These are phyloP conservation scores for Metaphire vulgaris DNA, from an alignment of 1,140 invertebrate species.

Conservation along the genomic window DNA sequence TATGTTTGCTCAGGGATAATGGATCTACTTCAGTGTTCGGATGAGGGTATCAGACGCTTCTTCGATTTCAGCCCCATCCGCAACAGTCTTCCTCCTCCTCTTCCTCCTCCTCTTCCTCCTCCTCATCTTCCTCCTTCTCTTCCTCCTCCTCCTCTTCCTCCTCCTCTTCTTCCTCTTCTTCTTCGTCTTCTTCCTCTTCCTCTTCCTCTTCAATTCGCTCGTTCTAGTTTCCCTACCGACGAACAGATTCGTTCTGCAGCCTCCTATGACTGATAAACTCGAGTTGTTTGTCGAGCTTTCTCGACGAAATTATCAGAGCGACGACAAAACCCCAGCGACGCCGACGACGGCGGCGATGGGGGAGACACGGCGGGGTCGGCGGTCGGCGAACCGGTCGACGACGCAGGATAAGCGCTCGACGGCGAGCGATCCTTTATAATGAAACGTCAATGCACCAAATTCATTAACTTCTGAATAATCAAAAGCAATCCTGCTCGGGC, in stretches of 20 bases:
- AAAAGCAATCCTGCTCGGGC: no score
- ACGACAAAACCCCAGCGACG: no score
- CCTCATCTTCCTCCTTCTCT: not conserved
- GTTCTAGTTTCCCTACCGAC: no score
- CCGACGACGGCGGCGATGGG: no score
- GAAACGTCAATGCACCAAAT: no score
- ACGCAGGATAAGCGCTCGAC: not conserved
- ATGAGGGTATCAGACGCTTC: not conserved
- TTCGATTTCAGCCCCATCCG: not conserved
- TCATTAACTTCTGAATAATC: no score
- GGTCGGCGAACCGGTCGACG: not conserved
- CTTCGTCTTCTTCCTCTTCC: not conserved
- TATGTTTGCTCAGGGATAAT: not conserved
- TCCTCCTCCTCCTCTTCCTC: not conserved
- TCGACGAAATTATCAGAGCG: conserved; percentile 2
- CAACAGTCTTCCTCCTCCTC: not conserved
- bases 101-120: not conserved
- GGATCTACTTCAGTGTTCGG: not conserved
- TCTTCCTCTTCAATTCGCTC: no score
- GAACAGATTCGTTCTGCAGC: no score
- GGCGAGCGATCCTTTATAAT: no score
- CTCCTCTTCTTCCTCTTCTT: not conserved
- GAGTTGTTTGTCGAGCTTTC: not conserved
- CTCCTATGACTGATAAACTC: not conserved
- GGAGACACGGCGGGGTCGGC: no score